Evolutionary conservation across 2,888 invertebrate species (phyloP).

Genomic region (Eupithecia centaureata): DNA sequence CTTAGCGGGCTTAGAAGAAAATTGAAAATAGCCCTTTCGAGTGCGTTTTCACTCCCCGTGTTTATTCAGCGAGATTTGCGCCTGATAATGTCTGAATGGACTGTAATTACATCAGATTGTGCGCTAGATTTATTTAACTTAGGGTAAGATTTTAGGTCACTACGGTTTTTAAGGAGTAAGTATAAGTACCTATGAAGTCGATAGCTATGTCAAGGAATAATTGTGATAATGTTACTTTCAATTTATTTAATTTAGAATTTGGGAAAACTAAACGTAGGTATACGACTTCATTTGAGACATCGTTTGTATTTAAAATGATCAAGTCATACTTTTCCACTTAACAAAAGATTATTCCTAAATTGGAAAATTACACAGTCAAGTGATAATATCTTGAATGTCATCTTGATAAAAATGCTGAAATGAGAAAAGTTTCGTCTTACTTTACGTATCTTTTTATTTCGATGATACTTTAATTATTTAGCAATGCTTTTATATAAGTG

Average conservation of each 20-base stretch:
- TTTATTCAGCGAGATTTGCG: slow-evolving; percentile 51
- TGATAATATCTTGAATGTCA: slow-evolving; percentile 64
- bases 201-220: background rate
- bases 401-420: slow-evolving; percentile 56
- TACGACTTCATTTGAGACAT: background rate
- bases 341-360: slow-evolving; percentile 19
- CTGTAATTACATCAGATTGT: slow-evolving; percentile 44
- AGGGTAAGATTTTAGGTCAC: slow-evolving; percentile 22
- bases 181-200: slow-evolving; percentile 19
- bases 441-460: slow-evolving; percentile 51
- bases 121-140: slow-evolving; percentile 32
- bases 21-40: slow-evolving; percentile 78
- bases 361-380: slow-evolving; percentile 17
- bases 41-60: slow-evolving; percentile 52
- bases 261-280: background rate
- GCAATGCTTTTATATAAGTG: slow-evolving; percentile 38
- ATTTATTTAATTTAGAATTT: background rate
- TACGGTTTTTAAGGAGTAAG: slow-evolving; percentile 11
- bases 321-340: slow-evolving; percentile 42
- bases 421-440: slow-evolving; percentile 59
- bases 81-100: slow-evolving; percentile 48
- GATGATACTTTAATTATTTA: slow-evolving; percentile 52
- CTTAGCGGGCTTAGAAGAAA: slow-evolving; percentile 72
- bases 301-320: slow-evolving; percentile 19
- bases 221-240: background rate